Base-by-base conservation (phyloP, 2,113 vertebrate species). In the Corythaixoides concolor region DNA sequence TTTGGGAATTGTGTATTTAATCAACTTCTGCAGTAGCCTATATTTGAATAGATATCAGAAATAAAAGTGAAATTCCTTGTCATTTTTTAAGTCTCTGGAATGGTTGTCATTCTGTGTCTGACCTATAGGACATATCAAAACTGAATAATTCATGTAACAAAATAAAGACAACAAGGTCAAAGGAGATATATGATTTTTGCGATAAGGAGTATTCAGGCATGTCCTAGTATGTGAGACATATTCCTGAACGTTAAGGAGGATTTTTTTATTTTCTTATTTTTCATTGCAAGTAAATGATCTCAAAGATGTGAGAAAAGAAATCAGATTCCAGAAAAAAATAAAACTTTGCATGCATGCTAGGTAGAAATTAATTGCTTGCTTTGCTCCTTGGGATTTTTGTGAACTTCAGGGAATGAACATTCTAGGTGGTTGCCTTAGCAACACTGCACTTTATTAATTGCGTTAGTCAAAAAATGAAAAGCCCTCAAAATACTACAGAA, bases 91-190 rank as follows among this genome's bases (percentile, higher is more conserved):
- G 70, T 91, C 60, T 92, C 78, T 92, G 59, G 74, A 91, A 97
- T 92, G 62, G 1, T 56, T 97, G 97, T 94, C 95, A 72, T 90
- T 88, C 77, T 87, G 75, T 92, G 69, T 97, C 93, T 97, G 95
- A 97, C 95, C 91, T 94, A 91, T 91, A 95, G 64, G 89, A 97
- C 81, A 86, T 79, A 88, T 53, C 64, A 70, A 93, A 95, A 75
- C 49, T 96, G 95, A 97, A 97, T 97, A 97, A 96, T 97, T 98
- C 96, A 97, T 97, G 66, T 96, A 97, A 95, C 84, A 97, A 97
- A 98, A 97, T 87, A 97, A 97, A 97, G 95, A 97, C 75, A 97
- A 96, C 89, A 97, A 98, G 88, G 89, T 97, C 94, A 96, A 90
- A 98, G 85, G 41, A 93, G 78, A 93, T 90, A 63, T 80, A 88